Percentiles rank a stretch among this genome's conserved stretches.
These are phyloP conservation scores for Caenorhabditis wallacei DNA, from an alignment of 2,888 invertebrate genomes.

Conservation along the genomic window DNA sequence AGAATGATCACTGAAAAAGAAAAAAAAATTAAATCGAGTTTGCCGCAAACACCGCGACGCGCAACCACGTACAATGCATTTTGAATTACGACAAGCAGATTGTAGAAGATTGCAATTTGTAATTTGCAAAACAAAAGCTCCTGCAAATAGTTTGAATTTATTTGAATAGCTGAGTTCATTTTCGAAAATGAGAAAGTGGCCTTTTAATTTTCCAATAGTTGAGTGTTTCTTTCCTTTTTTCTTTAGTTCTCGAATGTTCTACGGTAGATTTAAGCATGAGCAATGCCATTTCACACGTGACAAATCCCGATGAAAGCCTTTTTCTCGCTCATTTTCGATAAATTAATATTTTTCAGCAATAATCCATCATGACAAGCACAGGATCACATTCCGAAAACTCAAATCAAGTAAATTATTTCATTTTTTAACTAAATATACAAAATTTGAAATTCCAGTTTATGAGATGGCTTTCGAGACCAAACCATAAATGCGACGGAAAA, in stretches of 20 bases:
- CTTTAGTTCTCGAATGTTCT: too few relatives aligned
- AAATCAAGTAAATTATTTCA: background rate
- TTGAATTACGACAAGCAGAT: conserved; percentile 36
- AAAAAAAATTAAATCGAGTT: background rate
- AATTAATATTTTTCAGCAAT: background rate
- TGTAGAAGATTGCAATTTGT: too few relatives aligned
- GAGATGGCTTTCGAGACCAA: conserved; percentile 44
- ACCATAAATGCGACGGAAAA: conserved; percentile 17
- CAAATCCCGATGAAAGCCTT: background rate
- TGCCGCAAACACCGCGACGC: conserved; percentile 43
- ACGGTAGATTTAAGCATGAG: background rate
- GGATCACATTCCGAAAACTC: background rate
- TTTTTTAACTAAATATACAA: background rate
- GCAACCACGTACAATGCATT: conserved; percentile 10
- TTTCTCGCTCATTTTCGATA: background rate
- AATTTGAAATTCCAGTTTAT: conserved; percentile 2
- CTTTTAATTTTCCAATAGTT: too few relatives aligned
- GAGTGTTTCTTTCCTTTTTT: too few relatives aligned
- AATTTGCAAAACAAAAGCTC: too few relatives aligned
- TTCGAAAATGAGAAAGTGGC: too few relatives aligned
- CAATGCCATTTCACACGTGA: background rate
- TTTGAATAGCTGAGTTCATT: too few relatives aligned
- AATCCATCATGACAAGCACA: background rate
- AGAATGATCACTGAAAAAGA: background rate
- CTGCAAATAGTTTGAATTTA: too few relatives aligned